phyloP scores from a whole-genome alignment of 2,797 vertebrate species.

The Chaunax sp. region DNA sequence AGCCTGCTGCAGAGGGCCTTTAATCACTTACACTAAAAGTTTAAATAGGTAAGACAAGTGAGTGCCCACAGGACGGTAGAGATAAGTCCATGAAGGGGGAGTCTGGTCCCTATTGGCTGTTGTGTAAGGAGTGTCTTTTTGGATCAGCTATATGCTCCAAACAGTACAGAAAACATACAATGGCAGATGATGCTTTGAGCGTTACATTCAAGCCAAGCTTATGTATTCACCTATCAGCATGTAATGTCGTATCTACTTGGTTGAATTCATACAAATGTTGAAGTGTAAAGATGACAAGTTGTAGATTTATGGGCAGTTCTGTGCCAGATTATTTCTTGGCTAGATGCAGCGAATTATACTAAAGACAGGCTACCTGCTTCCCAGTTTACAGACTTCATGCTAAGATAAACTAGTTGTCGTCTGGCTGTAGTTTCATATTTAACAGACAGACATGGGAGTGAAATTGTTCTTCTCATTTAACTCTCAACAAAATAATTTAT shows the following conservation, averaged over 20 bases:
- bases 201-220: not conserved
- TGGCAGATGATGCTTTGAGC: not conserved
- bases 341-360: not conserved
- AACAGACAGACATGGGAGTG: not conserved
- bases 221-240: not conserved
- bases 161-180: conserved; percentile 4
- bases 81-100: conserved; percentile 41
- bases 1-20: conserved; percentile 18
- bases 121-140: conserved; percentile 9
- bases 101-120: conserved; percentile 23
- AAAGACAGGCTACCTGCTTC: not conserved
- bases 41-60: conserved; percentile 63
- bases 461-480: no score
- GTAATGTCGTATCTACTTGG: not conserved
- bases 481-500: no score
- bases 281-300: not conserved
- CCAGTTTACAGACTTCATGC: not conserved
- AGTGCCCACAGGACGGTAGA: conserved; percentile 46
- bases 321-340: not conserved
- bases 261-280: no score
- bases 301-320: not conserved
- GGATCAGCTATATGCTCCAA: not conserved
- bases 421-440: not conserved
- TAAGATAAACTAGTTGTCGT: not conserved
- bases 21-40: conserved; percentile 40